phyloP scores from a whole-genome alignment of 30 jellyfish, hydroid and myxozoan species.

The Pseudorhiza aurosa region DNA sequence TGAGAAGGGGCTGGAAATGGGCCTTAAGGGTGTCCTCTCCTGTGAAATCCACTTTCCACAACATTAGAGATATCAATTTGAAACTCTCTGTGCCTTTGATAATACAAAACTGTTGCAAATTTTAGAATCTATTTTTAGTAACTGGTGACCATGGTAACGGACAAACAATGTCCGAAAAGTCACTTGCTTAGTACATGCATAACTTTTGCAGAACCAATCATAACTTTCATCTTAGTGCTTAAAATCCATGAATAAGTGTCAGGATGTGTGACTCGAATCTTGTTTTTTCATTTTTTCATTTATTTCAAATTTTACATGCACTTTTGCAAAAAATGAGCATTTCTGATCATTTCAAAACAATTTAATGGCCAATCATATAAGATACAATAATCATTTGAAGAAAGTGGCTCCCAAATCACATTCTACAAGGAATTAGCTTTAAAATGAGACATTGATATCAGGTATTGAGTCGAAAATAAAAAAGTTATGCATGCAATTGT shows the following conservation, averaged over 20 bases:
- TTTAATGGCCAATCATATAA: neutral
- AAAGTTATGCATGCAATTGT: neutral
- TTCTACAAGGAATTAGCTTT: neutral
- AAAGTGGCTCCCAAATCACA: neutral
- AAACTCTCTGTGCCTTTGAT: neutral
- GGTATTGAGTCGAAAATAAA: neutral
- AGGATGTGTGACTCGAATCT: neutral
- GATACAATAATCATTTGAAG: neutral
- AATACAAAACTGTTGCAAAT: neutral
- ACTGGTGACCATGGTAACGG: neutral
- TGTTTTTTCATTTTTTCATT: too few species aligned
- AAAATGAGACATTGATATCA: neutral
- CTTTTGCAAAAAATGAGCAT: neutral
- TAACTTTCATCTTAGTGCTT: neutral
- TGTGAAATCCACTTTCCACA: neutral
- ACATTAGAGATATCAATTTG: neutral
- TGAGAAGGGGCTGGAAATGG: too few species aligned
- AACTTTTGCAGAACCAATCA: neutral
- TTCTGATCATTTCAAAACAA: neutral
- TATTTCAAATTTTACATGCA: neutral
- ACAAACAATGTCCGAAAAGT: neutral
- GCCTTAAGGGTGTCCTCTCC: too few species aligned
- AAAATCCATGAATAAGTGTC: neutral
- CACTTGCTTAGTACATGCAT: neutral
- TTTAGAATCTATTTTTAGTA: neutral